Percentiles rank a stretch among this genome's conserved stretches.
phyloP scores from a whole-genome alignment of 1,140 invertebrate species.

The Halesus radiatus region DNA sequence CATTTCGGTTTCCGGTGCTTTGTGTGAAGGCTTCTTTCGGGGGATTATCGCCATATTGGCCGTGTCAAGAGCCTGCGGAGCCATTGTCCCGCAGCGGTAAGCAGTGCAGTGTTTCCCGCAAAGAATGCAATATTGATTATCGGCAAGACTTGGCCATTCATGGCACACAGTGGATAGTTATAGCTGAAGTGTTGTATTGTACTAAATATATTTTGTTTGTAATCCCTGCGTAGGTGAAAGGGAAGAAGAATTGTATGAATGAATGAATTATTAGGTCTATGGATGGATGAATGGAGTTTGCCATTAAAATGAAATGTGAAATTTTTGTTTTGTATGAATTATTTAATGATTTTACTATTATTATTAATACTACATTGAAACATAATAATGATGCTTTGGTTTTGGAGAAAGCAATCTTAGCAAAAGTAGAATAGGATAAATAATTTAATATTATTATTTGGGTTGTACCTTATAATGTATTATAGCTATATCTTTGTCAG shows the following conservation, averaged over 20 bases:
- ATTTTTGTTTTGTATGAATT: neutral
- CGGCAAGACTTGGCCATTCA: neutral
- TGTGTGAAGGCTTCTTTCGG: slow-evolving; percentile 24
- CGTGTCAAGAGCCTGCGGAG: slow-evolving; percentile 27
- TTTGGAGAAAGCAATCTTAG: too few relatives aligned
- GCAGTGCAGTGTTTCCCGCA: neutral
- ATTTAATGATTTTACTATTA: neutral
- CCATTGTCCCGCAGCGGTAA: slow-evolving; percentile 1
- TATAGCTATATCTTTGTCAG: too few relatives aligned
- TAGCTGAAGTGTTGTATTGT: slow-evolving; percentile 45
- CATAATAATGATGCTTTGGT: too few relatives aligned
- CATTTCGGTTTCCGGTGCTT: slow-evolving; percentile 42
- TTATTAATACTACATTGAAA: neutral
- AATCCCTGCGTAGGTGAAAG: slow-evolving; percentile 14
- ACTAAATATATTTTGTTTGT: slow-evolving; percentile 38
- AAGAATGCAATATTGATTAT: slow-evolving; percentile 28
- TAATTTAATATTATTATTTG: too few relatives aligned
- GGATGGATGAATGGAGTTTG: neutral
- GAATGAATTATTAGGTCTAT: neutral
- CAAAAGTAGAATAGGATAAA: too few relatives aligned
- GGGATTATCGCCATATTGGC: slow-evolving; percentile 35
- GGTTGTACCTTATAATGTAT: too few relatives aligned
- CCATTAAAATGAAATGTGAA: neutral
- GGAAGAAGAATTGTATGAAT: neutral
- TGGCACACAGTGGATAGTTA: neutral